phyloP scores from a whole-genome alignment of 2,113 vertebrate species.

The Casuarius casuarius region DNA sequence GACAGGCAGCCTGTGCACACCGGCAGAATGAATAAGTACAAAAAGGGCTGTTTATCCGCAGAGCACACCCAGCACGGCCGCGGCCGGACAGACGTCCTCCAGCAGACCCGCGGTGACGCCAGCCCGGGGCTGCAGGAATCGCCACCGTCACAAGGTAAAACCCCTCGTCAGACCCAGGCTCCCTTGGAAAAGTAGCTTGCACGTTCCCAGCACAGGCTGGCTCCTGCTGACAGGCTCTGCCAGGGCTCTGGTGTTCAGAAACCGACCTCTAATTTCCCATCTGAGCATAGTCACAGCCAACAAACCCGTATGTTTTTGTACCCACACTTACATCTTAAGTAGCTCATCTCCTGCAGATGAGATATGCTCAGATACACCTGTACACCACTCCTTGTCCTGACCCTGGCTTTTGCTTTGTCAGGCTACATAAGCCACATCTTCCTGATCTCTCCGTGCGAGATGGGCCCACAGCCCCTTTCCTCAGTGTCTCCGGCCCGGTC shows the following conservation, averaged over 20 bases:
- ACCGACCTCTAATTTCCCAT: not conserved
- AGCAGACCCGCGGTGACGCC: accelerated
- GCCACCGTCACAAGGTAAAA: accelerated
- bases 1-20: not conserved
- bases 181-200: not conserved
- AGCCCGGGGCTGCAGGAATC: not conserved
- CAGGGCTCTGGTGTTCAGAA: not conserved
- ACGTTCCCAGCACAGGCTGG: not conserved
- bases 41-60: not conserved
- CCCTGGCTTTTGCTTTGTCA: conserved; percentile 45
- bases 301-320: not conserved
- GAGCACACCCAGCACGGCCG: not conserved
- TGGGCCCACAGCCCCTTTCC: not conserved
- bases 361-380: not conserved
- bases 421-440: not conserved
- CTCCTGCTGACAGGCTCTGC: not conserved
- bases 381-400: not conserved
- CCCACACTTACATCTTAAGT: not conserved
- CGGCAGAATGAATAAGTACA: not conserved
- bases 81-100: not conserved
- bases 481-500: not conserved
- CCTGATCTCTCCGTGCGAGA: not conserved
- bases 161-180: not conserved
- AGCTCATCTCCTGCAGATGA: not conserved
- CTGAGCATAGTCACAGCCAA: not conserved